phyloP scores from a whole-genome alignment of 2,888 invertebrate species.

The Gymnoscelis rufifasciata region DNA sequence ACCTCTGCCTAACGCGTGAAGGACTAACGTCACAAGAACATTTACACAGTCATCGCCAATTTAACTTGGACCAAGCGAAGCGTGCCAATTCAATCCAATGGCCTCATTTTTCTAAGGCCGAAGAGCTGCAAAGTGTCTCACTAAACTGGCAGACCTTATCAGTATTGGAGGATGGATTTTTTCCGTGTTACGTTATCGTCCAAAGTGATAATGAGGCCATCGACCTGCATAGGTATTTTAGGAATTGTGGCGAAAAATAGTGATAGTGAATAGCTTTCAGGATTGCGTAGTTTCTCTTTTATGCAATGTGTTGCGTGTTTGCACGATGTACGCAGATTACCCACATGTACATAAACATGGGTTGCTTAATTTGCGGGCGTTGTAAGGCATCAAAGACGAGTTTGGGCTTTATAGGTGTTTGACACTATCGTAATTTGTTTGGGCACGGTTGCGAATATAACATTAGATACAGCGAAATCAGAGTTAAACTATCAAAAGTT shows the following conservation, averaged over 20 bases:
- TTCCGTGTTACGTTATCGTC: slow-evolving; percentile 69
- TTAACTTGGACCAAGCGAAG: slow-evolving; percentile 32
- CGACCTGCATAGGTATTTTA: slow-evolving; percentile 45
- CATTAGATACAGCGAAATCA: too few relatives aligned
- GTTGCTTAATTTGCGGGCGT: not conserved
- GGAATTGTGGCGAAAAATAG: slow-evolving; percentile 24
- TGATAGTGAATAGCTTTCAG: slow-evolving; percentile 16
- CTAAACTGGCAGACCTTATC: slow-evolving; percentile 52
- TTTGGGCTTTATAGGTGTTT: too few relatives aligned
- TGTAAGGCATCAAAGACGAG: not conserved
- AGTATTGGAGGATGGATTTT: slow-evolving; percentile 57
- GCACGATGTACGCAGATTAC: not conserved
- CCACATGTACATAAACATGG: not conserved
- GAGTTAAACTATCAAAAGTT: too few relatives aligned
- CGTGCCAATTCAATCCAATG: slow-evolving; percentile 26
- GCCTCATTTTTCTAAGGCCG: slow-evolving; percentile 22
- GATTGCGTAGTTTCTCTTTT: slow-evolving; percentile 10
- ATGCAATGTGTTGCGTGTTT: slow-evolving; percentile 4
- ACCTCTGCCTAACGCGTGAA: slow-evolving; percentile 44
- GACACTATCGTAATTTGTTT: too few relatives aligned
- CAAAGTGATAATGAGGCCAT: slow-evolving; percentile 64
- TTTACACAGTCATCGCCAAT: slow-evolving; percentile 33
- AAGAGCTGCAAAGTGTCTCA: slow-evolving; percentile 37
- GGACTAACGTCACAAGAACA: slow-evolving; percentile 27
- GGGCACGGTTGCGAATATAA: too few relatives aligned